phyloP scores from a whole-genome alignment of 2,113 vertebrate species.

The Felis chaus region DNA sequence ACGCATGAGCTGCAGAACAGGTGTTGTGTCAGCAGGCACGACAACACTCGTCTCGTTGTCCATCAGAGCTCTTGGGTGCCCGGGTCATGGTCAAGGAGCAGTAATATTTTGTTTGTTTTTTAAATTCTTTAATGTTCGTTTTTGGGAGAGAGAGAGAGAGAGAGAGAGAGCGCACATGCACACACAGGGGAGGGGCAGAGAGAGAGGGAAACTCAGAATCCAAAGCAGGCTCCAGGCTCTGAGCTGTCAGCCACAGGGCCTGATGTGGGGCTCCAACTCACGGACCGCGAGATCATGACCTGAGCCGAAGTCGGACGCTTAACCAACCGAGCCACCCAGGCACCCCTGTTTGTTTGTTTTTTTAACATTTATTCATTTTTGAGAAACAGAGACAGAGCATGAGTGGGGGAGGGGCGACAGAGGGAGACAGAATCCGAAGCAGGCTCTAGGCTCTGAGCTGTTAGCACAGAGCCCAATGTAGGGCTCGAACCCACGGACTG shows the following conservation, averaged over 20 bases:
- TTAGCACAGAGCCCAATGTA: neutral
- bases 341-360: no score
- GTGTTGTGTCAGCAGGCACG: rapidly evolving
- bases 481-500: neutral
- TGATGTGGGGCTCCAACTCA: neutral
- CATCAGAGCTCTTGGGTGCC: neutral
- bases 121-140: no score
- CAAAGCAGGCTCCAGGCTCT: neutral
- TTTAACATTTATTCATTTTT: no score
- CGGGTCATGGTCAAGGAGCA: no score
- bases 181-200: no score
- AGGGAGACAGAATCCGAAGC: neutral
- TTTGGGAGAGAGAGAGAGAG: no score
- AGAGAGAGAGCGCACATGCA: no score
- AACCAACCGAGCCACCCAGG: neutral
- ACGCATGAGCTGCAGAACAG: neutral
- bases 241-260: neutral
- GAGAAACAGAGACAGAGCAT: no score
- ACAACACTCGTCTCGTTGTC: neutral
- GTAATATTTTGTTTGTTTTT: no score
- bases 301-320: no score
- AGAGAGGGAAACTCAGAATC: no score
- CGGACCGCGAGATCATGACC: neutral
- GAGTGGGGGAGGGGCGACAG: no score
- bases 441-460: neutral